phyloP scores from a whole-genome alignment of 2,113 vertebrate genomes.

The Ptilonorhynchus violaceus region DNA sequence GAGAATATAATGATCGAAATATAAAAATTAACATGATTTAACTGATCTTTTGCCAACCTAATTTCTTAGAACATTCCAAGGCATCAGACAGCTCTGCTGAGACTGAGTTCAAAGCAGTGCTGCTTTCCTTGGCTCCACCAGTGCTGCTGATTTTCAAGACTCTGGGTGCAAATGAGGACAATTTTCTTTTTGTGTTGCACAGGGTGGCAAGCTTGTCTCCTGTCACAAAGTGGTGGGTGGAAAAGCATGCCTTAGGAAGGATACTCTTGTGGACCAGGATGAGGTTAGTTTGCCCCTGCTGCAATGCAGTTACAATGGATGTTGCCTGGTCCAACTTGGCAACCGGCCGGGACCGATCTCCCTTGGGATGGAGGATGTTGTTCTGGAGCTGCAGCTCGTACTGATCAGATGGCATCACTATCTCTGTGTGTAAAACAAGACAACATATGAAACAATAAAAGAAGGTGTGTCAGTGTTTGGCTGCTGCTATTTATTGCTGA shows the following conservation, averaged over 20 bases:
- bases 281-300: slow-evolving; percentile 74
- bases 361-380: slow-evolving; percentile 61
- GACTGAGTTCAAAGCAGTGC: neutral
- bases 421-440: slow-evolving; percentile 69
- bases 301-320: slow-evolving; percentile 68
- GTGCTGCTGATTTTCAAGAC: neutral
- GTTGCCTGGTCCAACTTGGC: slow-evolving; percentile 80
- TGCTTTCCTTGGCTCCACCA: neutral
- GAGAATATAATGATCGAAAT: neutral
- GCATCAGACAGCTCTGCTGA: neutral
- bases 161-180: neutral
- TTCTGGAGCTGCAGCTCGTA: slow-evolving; percentile 92
- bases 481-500: neutral
- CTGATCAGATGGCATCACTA: slow-evolving; percentile 89
- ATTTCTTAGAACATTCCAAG: neutral
- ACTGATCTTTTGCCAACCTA: neutral
- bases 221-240: neutral
- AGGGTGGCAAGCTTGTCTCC: neutral
- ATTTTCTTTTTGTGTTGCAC: neutral
- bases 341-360: slow-evolving; percentile 67
- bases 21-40: neutral
- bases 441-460: neutral
- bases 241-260: slow-evolving; percentile 23
- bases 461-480: neutral
- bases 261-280: slow-evolving; percentile 78